Conservation (phyloP, 2,113 vertebrate genomes). For the Zootoca vivipara region DNA sequence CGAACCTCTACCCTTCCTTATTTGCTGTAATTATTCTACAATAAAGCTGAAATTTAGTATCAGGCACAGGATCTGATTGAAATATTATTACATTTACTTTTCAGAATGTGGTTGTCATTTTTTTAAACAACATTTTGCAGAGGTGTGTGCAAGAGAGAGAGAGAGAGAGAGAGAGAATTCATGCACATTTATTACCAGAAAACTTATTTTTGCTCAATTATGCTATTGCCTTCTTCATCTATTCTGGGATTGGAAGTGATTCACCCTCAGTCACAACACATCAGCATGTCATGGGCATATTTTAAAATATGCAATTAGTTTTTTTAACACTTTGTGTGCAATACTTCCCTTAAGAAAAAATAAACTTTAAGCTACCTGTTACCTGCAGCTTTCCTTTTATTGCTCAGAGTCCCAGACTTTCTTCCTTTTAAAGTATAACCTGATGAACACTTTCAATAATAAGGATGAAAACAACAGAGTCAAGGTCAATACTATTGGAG, state of each 20-base stretch:
- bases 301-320: neutral
- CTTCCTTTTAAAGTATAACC: constrained; percentile 42
- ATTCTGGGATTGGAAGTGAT: constrained; percentile 46
- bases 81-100: constrained; percentile 60
- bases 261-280: constrained; percentile 43
- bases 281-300: constrained; percentile 33
- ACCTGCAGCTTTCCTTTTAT: constrained; percentile 33
- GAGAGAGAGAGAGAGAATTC: neutral
- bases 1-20: neutral
- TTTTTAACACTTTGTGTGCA: constrained; percentile 8
- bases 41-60: constrained; percentile 42
- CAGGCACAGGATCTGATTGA: constrained; percentile 34
- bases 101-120: constrained; percentile 22
- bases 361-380: constrained; percentile 1
- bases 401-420: constrained; percentile 32
- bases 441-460: constrained; percentile 46
- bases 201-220: constrained; percentile 36
- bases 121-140: constrained; percentile 32
- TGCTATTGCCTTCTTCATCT: constrained; percentile 14
- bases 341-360: constrained; percentile 13
- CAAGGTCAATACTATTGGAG: constrained; percentile 55
- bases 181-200: constrained; percentile 38
- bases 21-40: neutral
- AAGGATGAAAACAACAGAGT: constrained; percentile 42
- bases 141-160: neutral